These are phyloP conservation scores for Lepilemur septentrionalis DNA, from an alignment of 2,797 vertebrate genomes.

Conservation along the genomic window DNA sequence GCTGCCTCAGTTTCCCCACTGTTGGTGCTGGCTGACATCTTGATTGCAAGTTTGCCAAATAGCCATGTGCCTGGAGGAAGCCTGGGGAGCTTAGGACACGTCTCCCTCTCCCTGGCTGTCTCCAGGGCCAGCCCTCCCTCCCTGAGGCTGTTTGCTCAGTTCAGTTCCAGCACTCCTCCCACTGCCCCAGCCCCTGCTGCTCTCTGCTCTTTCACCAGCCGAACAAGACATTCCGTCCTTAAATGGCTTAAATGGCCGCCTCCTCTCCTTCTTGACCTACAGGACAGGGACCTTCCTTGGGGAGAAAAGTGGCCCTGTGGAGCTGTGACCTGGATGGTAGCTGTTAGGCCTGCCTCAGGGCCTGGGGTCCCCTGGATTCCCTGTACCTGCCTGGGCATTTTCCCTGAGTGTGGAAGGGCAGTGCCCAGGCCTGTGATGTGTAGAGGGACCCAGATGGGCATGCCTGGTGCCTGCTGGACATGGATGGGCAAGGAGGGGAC, in stretches of 20 bases:
- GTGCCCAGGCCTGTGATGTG: background rate
- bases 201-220: slow-evolving; percentile 18
- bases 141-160: background rate
- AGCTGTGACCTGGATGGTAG: background rate
- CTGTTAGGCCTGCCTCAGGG: background rate
- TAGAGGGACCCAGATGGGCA: background rate
- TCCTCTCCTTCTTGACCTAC: slow-evolving; percentile 45
- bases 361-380: background rate
- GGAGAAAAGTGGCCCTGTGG: background rate
- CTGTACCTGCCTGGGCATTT: background rate
- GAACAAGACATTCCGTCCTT: slow-evolving; percentile 45
- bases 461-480: background rate
- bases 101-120: background rate
- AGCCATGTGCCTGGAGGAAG: background rate
- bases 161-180: background rate
- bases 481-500: background rate
- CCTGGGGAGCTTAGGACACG: background rate
- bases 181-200: background rate
- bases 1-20: slow-evolving; percentile 38
- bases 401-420: background rate
- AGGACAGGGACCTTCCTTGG: slow-evolving; percentile 33
- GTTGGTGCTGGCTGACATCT: background rate
- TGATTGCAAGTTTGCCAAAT: background rate
- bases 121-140: background rate
- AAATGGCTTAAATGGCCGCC: slow-evolving; percentile 18